These are phyloP conservation scores for Dryococelus australis DNA, from an alignment of 2,888 invertebrate species.

Conservation along the genomic window DNA sequence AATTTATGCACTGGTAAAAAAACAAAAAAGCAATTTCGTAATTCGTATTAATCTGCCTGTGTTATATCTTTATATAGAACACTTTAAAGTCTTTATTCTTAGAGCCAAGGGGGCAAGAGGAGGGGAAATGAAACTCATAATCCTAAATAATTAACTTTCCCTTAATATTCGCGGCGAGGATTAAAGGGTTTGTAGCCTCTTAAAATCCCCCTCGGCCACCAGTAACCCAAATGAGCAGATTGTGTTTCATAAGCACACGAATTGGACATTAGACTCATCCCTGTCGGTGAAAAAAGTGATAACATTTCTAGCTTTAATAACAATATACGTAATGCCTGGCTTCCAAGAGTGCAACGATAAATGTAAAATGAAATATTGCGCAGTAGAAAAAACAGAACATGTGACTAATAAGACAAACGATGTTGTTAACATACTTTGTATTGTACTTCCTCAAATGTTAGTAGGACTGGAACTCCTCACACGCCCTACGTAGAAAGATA, in stretches of 20 bases:
- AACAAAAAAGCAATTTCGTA: background rate
- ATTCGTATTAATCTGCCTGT: background rate
- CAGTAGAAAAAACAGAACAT: too few species aligned
- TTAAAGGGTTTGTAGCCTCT: background rate
- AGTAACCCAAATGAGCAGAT: background rate
- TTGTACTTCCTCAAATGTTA: too few species aligned
- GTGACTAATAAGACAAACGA: too few species aligned
- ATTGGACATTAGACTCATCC: background rate
- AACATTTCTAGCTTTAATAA: background rate
- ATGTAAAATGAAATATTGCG: too few species aligned
- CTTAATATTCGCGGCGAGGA: background rate
- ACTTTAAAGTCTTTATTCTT: background rate
- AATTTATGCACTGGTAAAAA: too few species aligned
- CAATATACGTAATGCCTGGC: background rate
- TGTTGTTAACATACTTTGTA: too few species aligned
- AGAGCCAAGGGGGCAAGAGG: background rate
- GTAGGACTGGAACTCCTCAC: too few species aligned
- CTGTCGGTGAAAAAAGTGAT: background rate
- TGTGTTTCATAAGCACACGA: background rate
- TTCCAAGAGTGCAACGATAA: too few species aligned
- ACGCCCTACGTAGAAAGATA: too few species aligned
- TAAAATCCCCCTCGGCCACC: background rate
- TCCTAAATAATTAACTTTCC: conserved; percentile 16
- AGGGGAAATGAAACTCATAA: background rate
- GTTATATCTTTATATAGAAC: background rate